Evolutionary conservation across 2,113 vertebrate species (phyloP).

Genomic region (Aix galericulata): DNA sequence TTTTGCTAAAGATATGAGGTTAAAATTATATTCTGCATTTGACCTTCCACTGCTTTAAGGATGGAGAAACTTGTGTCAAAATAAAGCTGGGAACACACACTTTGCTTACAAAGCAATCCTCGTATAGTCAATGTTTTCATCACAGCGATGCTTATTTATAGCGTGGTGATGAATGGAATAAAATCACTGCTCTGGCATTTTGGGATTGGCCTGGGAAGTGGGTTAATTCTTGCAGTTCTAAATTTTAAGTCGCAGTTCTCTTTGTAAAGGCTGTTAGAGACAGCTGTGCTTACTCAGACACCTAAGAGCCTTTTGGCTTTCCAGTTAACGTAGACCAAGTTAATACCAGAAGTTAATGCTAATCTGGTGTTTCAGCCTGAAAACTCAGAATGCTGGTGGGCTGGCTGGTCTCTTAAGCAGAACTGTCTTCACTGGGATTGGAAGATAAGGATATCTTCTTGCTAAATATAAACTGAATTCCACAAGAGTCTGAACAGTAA

Average conservation of each 20-base stretch:
- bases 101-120: neutral
- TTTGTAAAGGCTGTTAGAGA: fast-evolving
- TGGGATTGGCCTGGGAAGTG: neutral
- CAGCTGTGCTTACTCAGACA: neutral
- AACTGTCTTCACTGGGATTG: neutral
- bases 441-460: neutral
- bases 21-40: neutral
- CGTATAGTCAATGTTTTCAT: neutral
- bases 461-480: neutral
- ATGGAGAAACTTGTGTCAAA: neutral
- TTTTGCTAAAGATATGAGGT: neutral
- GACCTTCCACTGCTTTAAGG: neutral
- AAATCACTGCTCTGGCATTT: neutral
- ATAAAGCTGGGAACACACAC: neutral
- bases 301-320: neutral
- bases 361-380: neutral
- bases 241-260: neutral
- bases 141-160: neutral
- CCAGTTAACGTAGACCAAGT: fast-evolving
- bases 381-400: neutral
- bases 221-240: neutral
- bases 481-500: neutral
- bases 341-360: neutral
- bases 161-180: neutral
- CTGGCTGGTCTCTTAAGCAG: neutral